These are phyloP conservation scores for Apotomis betuletana DNA, from an alignment of 2,888 invertebrate genomes.

Conservation along the genomic window DNA sequence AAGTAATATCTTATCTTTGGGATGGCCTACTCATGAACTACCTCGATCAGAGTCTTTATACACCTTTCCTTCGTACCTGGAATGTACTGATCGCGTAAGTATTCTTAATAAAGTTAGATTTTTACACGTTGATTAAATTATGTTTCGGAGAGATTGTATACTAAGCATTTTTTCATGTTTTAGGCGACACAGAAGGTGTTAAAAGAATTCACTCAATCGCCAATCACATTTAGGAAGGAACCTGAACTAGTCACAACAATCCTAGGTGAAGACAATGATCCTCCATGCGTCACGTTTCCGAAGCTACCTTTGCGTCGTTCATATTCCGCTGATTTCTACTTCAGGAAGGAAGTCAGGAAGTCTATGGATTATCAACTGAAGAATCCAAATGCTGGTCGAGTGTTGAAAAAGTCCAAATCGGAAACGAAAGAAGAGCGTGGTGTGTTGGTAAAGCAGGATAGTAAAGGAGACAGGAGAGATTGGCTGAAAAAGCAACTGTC, in stretches of 20 bases:
- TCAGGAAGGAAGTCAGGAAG: slow-evolving; percentile 53
- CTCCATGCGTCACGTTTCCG: slow-evolving; percentile 60
- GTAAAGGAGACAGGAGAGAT: slow-evolving; percentile 72
- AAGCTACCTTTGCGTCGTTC: slow-evolving; percentile 63
- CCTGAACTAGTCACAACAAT: slow-evolving; percentile 3
- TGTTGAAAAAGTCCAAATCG: slow-evolving; percentile 60
- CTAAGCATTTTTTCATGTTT: slow-evolving; percentile 5
- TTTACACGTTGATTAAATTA: neutral
- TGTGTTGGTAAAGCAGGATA: slow-evolving; percentile 71
- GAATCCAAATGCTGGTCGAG: slow-evolving; percentile 55
- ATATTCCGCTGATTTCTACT: slow-evolving; percentile 64
- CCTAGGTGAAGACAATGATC: slow-evolving; percentile 54
- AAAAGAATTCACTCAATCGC: slow-evolving; percentile 27
- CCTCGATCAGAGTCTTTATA: slow-evolving; percentile 84
- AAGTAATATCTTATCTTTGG: slow-evolving; percentile 17
- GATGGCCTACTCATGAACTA: slow-evolving; percentile 32
- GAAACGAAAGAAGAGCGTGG: slow-evolving; percentile 61
- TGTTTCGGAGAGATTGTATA: neutral
- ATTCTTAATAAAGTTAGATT: neutral
- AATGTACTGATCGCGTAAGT: slow-evolving; percentile 86
- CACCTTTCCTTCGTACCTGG: slow-evolving; percentile 89
- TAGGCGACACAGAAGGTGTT: slow-evolving; percentile 29
- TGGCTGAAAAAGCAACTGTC: slow-evolving; percentile 79
- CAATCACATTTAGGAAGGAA: slow-evolving; percentile 10
- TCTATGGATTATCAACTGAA: slow-evolving; percentile 59